A percentile compares a stretch with the other conserved stretches of the same genome.
These are phyloP conservation scores for Stenurella melanura DNA, from an alignment of 2,888 invertebrate species.

Conservation along the genomic window DNA sequence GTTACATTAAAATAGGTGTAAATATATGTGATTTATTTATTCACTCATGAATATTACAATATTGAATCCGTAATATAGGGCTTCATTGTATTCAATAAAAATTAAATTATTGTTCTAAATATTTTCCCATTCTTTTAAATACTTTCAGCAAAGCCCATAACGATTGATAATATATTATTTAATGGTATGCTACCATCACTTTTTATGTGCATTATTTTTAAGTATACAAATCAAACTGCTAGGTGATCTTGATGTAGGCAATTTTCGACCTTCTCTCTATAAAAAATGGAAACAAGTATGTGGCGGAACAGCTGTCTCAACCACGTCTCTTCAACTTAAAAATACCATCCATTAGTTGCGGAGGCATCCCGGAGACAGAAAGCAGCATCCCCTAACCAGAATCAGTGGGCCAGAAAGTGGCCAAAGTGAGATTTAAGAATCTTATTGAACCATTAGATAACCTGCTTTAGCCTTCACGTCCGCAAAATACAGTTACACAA, in stretches of 20 bases:
- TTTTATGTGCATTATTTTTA: neutral
- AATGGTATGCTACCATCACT: no score
- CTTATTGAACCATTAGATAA: slow-evolving; percentile 68
- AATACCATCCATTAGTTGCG: slow-evolving; percentile 58
- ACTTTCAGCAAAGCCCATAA: no score
- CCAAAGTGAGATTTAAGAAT: slow-evolving; percentile 71
- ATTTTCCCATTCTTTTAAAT: no score
- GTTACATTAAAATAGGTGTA: no score
- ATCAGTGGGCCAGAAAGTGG: slow-evolving; percentile 68
- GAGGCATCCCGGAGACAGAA: slow-evolving; percentile 53
- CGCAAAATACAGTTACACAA: slow-evolving; percentile 60
- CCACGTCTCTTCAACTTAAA: slow-evolving; percentile 55
- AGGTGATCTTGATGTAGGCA: neutral
- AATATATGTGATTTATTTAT: no score
- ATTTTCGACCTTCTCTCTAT: slow-evolving; percentile 6
- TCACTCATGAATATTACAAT: no score
- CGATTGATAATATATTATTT: no score
- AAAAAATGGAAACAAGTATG: slow-evolving; percentile 44
- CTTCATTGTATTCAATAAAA: no score
- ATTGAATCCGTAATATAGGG: no score
- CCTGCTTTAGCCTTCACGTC: slow-evolving; percentile 47
- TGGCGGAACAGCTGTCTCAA: slow-evolving; percentile 49
- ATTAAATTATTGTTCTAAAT: no score
- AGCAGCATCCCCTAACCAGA: slow-evolving; percentile 58
- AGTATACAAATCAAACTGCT: neutral